Evolutionary conservation across 1,140 invertebrate genomes (phyloP).

Genomic region (Diploscapter pachys): DNA sequence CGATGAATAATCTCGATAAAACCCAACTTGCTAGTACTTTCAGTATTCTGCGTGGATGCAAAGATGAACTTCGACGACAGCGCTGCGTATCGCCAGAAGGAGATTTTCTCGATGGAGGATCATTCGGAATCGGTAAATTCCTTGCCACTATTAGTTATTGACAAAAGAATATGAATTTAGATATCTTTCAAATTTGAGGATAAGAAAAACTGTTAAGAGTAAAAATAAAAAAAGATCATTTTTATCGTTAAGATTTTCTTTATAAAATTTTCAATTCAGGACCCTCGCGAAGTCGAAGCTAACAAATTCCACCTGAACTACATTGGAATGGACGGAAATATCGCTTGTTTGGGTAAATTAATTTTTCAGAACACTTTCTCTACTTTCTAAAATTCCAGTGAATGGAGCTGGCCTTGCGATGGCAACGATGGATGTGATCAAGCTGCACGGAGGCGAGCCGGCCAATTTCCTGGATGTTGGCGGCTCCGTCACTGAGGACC

Average conservation of each 20-base stretch:
- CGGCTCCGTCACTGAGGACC: conserved; percentile 68
- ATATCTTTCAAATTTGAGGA: no score
- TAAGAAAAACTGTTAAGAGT: no score
- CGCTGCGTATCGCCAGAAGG: conserved; percentile 85
- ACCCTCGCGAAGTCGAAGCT: conserved; percentile 86
- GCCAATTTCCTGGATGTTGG: conserved; percentile 66
- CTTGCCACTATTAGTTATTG: not conserved
- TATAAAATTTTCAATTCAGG: conserved; percentile 60
- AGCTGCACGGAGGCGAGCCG: conserved; percentile 63
- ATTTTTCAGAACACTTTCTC: not conserved
- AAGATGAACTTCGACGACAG: conserved; percentile 99
- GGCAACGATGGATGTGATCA: conserved; percentile 67
- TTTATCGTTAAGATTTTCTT: not conserved
- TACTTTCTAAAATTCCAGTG: conserved; percentile 52
- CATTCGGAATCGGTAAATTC: conserved; percentile 66
- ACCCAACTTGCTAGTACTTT: no score
- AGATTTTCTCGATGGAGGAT: conserved; percentile 80
- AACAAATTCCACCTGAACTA: conserved; percentile 86
- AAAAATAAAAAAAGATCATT: not conserved
- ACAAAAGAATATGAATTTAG: no score
- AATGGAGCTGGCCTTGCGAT: conserved; percentile 67
- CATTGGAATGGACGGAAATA: conserved; percentile 95
- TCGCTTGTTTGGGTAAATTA: conserved; percentile 76
- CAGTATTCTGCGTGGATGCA: conserved; percentile 91
- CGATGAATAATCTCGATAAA: no score